Base-by-base conservation (phyloP, 2,888 invertebrate genomes). In the Tortricodes alternella region DNA sequence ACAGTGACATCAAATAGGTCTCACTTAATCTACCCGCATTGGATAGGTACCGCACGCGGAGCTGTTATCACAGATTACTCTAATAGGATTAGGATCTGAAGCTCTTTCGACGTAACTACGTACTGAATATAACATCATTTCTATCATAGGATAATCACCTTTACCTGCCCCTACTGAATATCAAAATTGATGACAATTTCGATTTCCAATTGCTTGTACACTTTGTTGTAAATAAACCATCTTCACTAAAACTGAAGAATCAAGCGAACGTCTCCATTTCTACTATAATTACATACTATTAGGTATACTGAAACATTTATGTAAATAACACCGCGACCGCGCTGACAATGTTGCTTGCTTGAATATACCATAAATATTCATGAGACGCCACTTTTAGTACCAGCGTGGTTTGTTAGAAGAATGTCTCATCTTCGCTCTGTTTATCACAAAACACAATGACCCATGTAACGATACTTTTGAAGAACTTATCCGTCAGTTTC, bases 291-390 rank as follows among this genome's bases (percentile, higher is more conserved):
- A 21, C 39, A n/a, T n/a, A 4, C 7, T 27, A 29, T 44, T 52
- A 52, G 16, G 11, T 51, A 41, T 23, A 44, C 18, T 44, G 23
- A 56, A 56, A 38, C 18, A 38, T 23, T 56, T 38, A 56, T 44
- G 49, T 56, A 50, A 56, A 56, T 50, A 56, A 11, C 29, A 21
- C 35, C 48, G 9, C 49, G 37, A 32, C 43, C 44, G 38, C 37
- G 44, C 44, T 44, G 55, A 56, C 55, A 44, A 44, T 50, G 56
- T 49, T 41, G 48, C 49, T 48, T 27, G 55, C 48, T 50, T 56
- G 50, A 56, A 56, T 56, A 50, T 43, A 50, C 19, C 23, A 50
- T 56, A 50, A 56, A 56, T 56, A 56, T 56, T 50, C 50, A 56
- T 56, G 44, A 56, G 44, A 23, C 37, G 48, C 41, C 46, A 43